phyloP scores from a whole-genome alignment of 2,113 vertebrate species.

The Varanus salvator region DNA sequence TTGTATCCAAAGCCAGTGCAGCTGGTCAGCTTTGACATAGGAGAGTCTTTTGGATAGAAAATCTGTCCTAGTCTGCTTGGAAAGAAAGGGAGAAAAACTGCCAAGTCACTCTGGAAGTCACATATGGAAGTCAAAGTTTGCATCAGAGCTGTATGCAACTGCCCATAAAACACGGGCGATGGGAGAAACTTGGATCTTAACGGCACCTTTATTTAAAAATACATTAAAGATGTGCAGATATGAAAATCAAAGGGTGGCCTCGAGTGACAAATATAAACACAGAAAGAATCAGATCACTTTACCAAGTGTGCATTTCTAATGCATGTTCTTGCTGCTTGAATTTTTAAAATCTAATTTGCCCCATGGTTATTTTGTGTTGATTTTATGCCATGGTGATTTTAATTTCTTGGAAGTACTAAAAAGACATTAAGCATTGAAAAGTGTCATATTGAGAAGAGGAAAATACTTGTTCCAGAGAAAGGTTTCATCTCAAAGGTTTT shows the following conservation, averaged over 20 bases:
- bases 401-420: background rate
- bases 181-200: background rate
- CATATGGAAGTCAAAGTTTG: background rate
- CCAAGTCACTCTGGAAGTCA: background rate
- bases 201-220: too few relatives aligned
- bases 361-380: background rate
- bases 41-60: too few relatives aligned
- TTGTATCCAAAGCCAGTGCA: too few relatives aligned
- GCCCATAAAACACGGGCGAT: background rate
- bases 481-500: background rate
- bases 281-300: background rate
- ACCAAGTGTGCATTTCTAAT: background rate
- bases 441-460: background rate
- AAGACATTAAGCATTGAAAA: background rate
- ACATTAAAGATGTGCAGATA: too few relatives aligned
- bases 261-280: background rate
- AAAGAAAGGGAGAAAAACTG: too few relatives aligned
- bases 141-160: too few relatives aligned
- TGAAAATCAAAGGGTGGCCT: background rate
- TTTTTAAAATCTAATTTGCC: conserved; percentile 24
- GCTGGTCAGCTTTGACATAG: too few relatives aligned
- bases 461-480: background rate
- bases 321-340: background rate
- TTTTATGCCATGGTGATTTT: background rate
- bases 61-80: too few relatives aligned